Conservation (phyloP, 2,888 invertebrate genomes). For the Dryocosmus kuriphilus region DNA sequence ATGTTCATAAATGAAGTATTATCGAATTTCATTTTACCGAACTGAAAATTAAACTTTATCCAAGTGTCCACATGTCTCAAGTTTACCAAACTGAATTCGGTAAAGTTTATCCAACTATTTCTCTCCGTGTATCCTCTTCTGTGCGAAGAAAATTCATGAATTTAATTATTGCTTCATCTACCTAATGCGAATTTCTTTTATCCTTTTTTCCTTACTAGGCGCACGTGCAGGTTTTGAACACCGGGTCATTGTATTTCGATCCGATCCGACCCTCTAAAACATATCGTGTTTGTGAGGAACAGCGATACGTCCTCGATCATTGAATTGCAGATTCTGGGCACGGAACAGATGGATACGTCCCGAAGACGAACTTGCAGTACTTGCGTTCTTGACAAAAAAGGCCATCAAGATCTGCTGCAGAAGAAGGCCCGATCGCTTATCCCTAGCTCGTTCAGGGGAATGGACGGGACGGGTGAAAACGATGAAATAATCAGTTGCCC, state of each 20-base stretch:
- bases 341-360: constrained; percentile 53
- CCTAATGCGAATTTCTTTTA: background rate
- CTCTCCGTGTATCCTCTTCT: background rate
- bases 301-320: constrained; percentile 47
- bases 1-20: no score
- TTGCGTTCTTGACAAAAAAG: constrained; percentile 38
- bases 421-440: constrained; percentile 27
- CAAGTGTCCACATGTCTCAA: no score
- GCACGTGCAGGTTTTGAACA: constrained; percentile 25
- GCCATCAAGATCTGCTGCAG: constrained; percentile 29
- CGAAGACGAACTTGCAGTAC: constrained; percentile 47
- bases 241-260: constrained; percentile 27
- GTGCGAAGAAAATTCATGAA: background rate
- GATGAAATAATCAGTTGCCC: constrained; percentile 40
- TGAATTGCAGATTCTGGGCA: constrained; percentile 54
- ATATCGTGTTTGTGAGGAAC: constrained; percentile 45
- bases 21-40: no score
- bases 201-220: background rate
- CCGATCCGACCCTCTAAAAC: constrained; percentile 5
- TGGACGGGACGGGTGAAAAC: constrained; percentile 32
- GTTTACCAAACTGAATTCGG: no score
- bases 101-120: no score
- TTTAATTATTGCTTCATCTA: constrained; percentile 22
- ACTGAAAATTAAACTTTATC: no score
- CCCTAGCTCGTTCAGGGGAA: constrained; percentile 21